Conservation (phyloP, 2,888 invertebrate genomes). For the Meteorus colon region DNA sequence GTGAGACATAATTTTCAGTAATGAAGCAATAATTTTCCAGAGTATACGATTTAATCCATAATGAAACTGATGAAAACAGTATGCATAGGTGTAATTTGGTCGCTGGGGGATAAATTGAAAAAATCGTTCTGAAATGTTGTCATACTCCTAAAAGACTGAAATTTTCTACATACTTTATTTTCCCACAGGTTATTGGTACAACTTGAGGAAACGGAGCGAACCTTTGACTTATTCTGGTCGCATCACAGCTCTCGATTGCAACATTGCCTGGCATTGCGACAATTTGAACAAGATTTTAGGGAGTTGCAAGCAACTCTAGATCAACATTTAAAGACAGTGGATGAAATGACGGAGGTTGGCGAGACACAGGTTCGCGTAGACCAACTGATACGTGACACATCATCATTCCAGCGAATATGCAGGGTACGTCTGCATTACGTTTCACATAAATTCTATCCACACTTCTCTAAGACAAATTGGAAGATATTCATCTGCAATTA, state of each 20-base stretch:
- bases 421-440: slow-evolving; percentile 70
- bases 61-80: no score
- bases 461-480: neutral
- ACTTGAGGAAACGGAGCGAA: slow-evolving; percentile 93
- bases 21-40: no score
- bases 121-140: no score
- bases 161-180: neutral
- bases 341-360: slow-evolving; percentile 91
- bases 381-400: slow-evolving; percentile 84
- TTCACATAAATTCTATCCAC: neutral
- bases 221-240: slow-evolving; percentile 96
- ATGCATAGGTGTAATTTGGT: no score
- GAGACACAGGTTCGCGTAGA: slow-evolving; percentile 90
- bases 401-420: slow-evolving; percentile 85
- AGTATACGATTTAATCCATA: no score
- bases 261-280: slow-evolving; percentile 91
- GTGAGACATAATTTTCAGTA: no score
- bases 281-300: slow-evolving; percentile 96
- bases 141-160: no score
- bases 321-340: slow-evolving; percentile 83
- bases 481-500: neutral
- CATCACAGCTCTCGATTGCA: slow-evolving; percentile 91
- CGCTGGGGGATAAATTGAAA: no score
- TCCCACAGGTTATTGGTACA: slow-evolving; percentile 88
- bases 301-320: slow-evolving; percentile 90